Conservation (phyloP, 2,113 vertebrate species). For the Albula goreensis region DNA sequence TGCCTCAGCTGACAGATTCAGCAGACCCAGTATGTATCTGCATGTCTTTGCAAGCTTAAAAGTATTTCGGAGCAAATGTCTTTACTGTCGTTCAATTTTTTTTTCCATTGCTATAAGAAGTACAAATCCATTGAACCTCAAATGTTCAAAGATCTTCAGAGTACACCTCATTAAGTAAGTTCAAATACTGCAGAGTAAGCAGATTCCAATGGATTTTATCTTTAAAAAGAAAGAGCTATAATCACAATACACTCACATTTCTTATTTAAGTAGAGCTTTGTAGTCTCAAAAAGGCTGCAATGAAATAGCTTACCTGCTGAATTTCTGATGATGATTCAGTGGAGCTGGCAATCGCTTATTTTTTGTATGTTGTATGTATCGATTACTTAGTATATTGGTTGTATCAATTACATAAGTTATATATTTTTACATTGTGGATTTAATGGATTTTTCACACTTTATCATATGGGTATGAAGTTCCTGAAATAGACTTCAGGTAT, state of each 20-base stretch:
- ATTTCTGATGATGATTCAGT: no score
- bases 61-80: not conserved
- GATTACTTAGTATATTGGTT: no score
- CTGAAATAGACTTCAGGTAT: not conserved
- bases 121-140: constrained; percentile 34
- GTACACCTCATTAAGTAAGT: constrained; percentile 26
- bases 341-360: no score
- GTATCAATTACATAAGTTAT: no score
- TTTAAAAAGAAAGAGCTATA: constrained; percentile 14
- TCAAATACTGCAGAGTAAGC: constrained; percentile 41
- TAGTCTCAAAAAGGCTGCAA: no score
- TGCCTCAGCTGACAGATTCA: not conserved
- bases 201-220: constrained; percentile 42
- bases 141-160: constrained; percentile 42
- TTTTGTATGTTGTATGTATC: no score
- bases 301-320: no score
- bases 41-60: not conserved
- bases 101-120: not conserved
- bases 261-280: no score
- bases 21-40: not conserved
- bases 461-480: not conserved
- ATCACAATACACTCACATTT: no score
- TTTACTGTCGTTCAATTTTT: constrained; percentile 7
- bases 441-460: no score
- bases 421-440: no score